phyloP scores from a whole-genome alignment of 2,888 invertebrate genomes.

The Melieria crassipennis region DNA sequence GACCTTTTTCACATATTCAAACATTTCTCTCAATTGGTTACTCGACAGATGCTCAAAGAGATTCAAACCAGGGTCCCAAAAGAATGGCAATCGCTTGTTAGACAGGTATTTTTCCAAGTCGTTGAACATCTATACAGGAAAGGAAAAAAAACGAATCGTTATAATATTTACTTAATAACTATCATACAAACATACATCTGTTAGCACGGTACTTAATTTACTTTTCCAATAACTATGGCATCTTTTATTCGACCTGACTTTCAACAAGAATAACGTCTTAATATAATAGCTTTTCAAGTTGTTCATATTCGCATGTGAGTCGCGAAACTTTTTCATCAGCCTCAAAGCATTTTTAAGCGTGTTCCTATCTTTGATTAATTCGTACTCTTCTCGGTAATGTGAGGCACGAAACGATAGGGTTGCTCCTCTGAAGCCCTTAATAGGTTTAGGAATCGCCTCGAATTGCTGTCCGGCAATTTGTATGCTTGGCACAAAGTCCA shows the following conservation, averaged over 20 bases:
- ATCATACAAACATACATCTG: constrained; percentile 46
- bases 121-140: constrained; percentile 1
- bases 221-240: constrained; percentile 46
- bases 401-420: constrained; percentile 53
- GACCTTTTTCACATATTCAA: too few relatives aligned
- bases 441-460: constrained; percentile 58
- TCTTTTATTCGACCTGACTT: constrained; percentile 32
- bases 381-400: constrained; percentile 49
- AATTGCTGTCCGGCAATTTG: constrained; percentile 40
- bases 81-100: not conserved
- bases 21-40: too few relatives aligned
- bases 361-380: constrained; percentile 43
- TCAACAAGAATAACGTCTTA: constrained; percentile 56
- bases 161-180: not conserved
- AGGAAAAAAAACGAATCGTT: not conserved
- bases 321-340: constrained; percentile 54
- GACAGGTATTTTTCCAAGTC: not conserved
- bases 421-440: constrained; percentile 34
- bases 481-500: constrained; percentile 58
- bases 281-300: constrained; percentile 59
- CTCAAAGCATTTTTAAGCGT: constrained; percentile 51
- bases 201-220: constrained; percentile 40
- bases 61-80: not conserved
- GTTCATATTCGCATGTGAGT: constrained; percentile 48
- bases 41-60: too few relatives aligned